Evolutionary conservation across 2,888 invertebrate genomes (phyloP).

Genomic region (Rhingia rostrata): DNA sequence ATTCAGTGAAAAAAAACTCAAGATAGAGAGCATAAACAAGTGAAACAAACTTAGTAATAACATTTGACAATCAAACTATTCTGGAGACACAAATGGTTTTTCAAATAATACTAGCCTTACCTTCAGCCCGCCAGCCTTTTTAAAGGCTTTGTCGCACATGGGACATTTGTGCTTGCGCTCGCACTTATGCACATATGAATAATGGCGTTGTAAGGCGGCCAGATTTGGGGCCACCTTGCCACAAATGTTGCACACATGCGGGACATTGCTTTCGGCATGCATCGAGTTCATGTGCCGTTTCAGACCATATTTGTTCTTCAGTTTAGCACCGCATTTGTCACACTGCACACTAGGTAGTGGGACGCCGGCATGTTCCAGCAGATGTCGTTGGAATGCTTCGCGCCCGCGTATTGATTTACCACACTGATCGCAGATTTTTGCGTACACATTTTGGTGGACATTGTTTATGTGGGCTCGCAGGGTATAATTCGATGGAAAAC

Average conservation of each 20-base stretch:
- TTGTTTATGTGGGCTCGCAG: slow-evolving; percentile 79
- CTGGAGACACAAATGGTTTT: neutral
- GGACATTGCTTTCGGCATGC: slow-evolving; percentile 79
- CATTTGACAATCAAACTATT: neutral
- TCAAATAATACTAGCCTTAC: slow-evolving; percentile 63
- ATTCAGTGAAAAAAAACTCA: slow-evolving; percentile 9
- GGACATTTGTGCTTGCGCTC: slow-evolving; percentile 79
- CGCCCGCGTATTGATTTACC: slow-evolving; percentile 80
- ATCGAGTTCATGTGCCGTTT: slow-evolving; percentile 80
- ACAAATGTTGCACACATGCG: slow-evolving; percentile 79
- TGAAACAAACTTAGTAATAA: neutral
- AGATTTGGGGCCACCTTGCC: slow-evolving; percentile 79
- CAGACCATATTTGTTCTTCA: slow-evolving; percentile 79
- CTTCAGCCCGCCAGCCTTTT: slow-evolving; percentile 78
- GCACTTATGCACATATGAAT: slow-evolving; percentile 80
- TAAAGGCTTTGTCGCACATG: slow-evolving; percentile 81
- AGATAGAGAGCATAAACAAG: neutral
- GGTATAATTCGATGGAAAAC: slow-evolving; percentile 78
- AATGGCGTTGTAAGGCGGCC: slow-evolving; percentile 79
- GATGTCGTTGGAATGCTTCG: slow-evolving; percentile 79
- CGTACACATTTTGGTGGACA: slow-evolving; percentile 79
- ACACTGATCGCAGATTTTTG: slow-evolving; percentile 81
- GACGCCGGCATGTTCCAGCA: slow-evolving; percentile 79
- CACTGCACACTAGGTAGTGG: slow-evolving; percentile 78
- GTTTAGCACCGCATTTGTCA: slow-evolving; percentile 78